These are phyloP conservation scores for Cyclophora punctaria DNA, from an alignment of 2,888 invertebrate species.

Conservation along the genomic window DNA sequence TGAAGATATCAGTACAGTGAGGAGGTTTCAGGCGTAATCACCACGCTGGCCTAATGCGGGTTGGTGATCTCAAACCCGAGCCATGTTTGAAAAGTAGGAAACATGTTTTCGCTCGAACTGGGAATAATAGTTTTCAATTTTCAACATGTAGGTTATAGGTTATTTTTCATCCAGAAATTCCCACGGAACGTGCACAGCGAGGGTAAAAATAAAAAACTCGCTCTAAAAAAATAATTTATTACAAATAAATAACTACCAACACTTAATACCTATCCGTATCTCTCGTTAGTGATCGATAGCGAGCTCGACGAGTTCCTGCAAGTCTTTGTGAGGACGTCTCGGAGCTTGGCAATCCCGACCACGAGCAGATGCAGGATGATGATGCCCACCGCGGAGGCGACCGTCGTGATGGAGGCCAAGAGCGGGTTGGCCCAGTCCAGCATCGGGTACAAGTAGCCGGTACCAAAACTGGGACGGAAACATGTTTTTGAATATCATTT, in stretches of 20 bases:
- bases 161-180: too few species aligned
- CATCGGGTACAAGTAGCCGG: conserved; percentile 82
- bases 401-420: conserved; percentile 70
- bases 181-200: too few species aligned
- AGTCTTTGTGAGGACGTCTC: conserved; percentile 44
- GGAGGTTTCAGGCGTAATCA: too few species aligned
- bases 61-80: too few species aligned
- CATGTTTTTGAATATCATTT: neutral
- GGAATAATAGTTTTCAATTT: too few species aligned
- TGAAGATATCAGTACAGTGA: too few species aligned
- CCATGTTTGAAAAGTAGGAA: too few species aligned
- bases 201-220: too few species aligned
- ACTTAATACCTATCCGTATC: conserved; percentile 14
- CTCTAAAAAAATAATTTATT: neutral
- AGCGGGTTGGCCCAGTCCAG: conserved; percentile 84
- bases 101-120: too few species aligned
- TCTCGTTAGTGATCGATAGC: conserved; percentile 28
- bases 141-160: too few species aligned
- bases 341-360: conserved; percentile 67
- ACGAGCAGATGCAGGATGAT: conserved; percentile 76
- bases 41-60: too few species aligned
- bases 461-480: conserved; percentile 68
- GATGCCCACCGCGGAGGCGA: conserved; percentile 75
- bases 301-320: conserved; percentile 25
- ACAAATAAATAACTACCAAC: conserved; percentile 5